Evolutionary conservation across 1,140 invertebrate species (phyloP).

Genomic region (Bombus breviceps): DNA sequence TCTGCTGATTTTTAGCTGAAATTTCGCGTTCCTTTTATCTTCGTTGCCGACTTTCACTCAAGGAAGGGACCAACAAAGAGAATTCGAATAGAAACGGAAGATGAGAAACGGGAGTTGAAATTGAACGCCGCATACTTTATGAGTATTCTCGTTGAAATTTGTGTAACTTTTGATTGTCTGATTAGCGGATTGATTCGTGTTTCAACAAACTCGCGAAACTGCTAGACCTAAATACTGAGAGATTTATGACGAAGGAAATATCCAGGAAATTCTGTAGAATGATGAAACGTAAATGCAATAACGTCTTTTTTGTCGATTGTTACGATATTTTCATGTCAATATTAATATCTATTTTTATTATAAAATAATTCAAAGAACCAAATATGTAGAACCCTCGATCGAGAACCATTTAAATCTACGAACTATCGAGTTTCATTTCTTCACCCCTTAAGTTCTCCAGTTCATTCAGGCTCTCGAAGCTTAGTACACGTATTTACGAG

Average conservation of each 20-base stretch:
- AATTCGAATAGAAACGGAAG: constrained; percentile 23
- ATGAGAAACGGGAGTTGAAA: constrained; percentile 24
- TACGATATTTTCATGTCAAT: neutral
- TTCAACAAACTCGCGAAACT: neutral
- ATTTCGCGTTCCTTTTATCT: constrained; percentile 17
- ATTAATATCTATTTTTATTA: no score
- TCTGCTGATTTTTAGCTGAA: constrained; percentile 27
- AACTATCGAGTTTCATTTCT: neutral
- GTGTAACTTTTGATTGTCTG: constrained; percentile 19
- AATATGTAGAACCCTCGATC: neutral
- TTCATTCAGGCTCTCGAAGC: no score
- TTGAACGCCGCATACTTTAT: constrained; percentile 11
- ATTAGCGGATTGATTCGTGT: neutral
- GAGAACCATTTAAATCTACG: neutral
- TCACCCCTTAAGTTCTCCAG: neutral
- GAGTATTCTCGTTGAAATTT: constrained; percentile 16
- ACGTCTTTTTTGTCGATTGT: no score
- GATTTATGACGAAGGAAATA: neutral
- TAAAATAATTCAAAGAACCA: no score
- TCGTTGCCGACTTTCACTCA: neutral
- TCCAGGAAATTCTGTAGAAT: neutral
- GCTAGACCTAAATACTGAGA: neutral
- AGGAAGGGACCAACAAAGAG: no score
- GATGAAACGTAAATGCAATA: neutral
- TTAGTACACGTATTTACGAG: neutral